Conservation (phyloP, 2,797 vertebrate species). For the Nyctibius grandis region DNA sequence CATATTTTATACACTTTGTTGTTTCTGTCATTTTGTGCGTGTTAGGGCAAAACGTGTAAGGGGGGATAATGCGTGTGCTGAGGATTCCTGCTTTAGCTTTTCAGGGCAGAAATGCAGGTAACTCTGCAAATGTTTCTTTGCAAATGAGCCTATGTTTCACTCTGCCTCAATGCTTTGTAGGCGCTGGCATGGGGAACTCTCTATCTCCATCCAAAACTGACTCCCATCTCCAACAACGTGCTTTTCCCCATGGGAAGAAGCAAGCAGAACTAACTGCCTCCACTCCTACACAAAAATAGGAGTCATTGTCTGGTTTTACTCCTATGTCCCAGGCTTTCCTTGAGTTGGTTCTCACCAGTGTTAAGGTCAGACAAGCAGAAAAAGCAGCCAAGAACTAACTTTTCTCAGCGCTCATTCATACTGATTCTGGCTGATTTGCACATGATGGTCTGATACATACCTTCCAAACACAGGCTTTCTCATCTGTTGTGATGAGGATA, state of each 20-base stretch:
- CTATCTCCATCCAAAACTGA: background rate
- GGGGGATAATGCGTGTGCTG: rapidly evolving
- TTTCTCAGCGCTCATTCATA: background rate
- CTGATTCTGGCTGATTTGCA: background rate
- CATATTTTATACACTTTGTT: background rate
- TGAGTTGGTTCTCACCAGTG: background rate
- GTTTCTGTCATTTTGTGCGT: background rate
- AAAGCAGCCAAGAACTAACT: background rate
- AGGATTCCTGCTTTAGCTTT: background rate
- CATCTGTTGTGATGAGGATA: background rate
- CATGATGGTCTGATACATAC: background rate
- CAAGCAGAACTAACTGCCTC: background rate
- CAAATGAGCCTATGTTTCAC: background rate
- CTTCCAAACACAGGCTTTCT: background rate
- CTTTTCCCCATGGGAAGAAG: background rate
- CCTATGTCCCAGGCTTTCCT: background rate
- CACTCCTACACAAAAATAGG: background rate
- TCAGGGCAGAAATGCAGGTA: background rate
- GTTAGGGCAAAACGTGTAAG: rapidly evolving
- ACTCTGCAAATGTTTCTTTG: background rate
- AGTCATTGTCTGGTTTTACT: background rate
- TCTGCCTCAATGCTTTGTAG: background rate
- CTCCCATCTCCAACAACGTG: rapidly evolving
- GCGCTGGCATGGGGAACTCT: background rate
- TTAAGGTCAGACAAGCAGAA: background rate